Conservation (phyloP, 2,797 vertebrate species). For the Thaleichthys pacificus region DNA sequence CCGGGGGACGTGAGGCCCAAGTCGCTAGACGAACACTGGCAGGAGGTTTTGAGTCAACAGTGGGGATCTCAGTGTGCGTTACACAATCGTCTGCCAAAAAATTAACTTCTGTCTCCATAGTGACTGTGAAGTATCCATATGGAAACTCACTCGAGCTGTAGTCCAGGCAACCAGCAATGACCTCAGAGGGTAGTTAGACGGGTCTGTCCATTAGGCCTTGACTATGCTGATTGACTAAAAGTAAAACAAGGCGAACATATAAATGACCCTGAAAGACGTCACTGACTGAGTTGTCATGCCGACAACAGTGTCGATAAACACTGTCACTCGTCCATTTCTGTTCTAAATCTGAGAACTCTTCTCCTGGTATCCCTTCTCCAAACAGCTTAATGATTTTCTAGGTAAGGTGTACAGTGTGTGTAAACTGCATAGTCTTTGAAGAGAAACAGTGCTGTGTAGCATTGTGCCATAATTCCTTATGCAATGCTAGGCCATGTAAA, state of each 20-base stretch:
- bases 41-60: constrained; percentile 20
- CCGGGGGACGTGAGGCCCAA: background rate
- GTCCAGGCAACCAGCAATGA: constrained; percentile 42
- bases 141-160: constrained; percentile 32
- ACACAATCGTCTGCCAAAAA: constrained; percentile 14
- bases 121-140: constrained; percentile 31
- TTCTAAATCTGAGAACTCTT: background rate
- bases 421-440: background rate
- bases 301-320: background rate
- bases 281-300: background rate
- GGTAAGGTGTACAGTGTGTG: too few species aligned
- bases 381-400: background rate
- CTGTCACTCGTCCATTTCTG: background rate
- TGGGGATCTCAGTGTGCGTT: constrained; percentile 7
- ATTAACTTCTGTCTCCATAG: constrained; percentile 37
- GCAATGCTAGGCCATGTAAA: background rate
- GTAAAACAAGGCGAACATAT: constrained; percentile 2
- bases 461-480: background rate
- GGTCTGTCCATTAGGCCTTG: constrained; percentile 12
- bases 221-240: background rate
- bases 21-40: constrained; percentile 3
- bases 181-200: constrained; percentile 32
- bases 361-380: background rate
- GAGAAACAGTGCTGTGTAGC: constrained; percentile 2
- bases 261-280: background rate